phyloP scores from a whole-genome alignment of 2,113 vertebrate genomes.

The Lophochroa leadbeateri region DNA sequence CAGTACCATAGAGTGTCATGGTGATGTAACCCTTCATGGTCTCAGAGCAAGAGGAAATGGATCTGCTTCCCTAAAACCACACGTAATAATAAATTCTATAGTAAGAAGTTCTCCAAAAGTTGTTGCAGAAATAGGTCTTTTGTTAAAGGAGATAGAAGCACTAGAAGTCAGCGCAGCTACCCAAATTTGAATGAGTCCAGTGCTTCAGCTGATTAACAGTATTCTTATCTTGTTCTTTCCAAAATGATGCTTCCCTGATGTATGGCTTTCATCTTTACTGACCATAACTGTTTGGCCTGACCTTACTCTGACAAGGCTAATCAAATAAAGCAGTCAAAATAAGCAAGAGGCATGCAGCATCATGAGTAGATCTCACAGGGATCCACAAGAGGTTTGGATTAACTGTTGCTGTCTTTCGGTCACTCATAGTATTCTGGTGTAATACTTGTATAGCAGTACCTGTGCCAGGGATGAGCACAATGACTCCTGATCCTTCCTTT shows the following conservation, averaged over 20 bases:
- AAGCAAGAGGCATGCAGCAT: background rate
- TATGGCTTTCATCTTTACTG: background rate
- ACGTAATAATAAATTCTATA: background rate
- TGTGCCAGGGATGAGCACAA: fast-evolving
- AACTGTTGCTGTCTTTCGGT: background rate
- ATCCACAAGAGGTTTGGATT: background rate
- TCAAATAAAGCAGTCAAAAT: background rate
- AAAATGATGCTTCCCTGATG: background rate
- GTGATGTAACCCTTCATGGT: background rate
- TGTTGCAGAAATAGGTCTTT: background rate
- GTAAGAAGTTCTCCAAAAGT: background rate
- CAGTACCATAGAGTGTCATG: fast-evolving
- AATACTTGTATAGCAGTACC: background rate
- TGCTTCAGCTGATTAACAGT: background rate
- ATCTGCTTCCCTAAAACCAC: background rate
- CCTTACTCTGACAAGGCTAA: background rate
- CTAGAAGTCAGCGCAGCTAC: background rate
- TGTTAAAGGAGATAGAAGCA: background rate
- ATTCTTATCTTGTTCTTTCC: background rate
- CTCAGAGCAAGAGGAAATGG: background rate
- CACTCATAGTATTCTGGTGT: background rate
- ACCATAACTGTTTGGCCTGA: background rate
- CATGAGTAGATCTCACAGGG: background rate
- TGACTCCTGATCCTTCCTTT: background rate
- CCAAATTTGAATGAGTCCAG: background rate